These are phyloP conservation scores for Apteryx owenii DNA, from an alignment of 2,113 vertebrate species.

Conservation along the genomic window DNA sequence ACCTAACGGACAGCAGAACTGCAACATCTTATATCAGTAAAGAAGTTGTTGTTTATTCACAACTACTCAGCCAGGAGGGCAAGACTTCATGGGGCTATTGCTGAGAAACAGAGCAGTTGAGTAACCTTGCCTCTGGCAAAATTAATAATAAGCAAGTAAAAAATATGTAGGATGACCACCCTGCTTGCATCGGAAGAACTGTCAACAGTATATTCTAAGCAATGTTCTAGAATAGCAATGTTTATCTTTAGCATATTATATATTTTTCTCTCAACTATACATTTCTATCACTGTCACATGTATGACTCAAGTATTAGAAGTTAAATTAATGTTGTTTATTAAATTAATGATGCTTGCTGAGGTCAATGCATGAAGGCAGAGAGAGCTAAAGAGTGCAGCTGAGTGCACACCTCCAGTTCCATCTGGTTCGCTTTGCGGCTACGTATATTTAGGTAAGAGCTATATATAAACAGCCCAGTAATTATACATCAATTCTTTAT, in stretches of 20 bases:
- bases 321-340: constrained; percentile 11
- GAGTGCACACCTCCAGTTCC: neutral
- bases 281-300: neutral
- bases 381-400: neutral
- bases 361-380: constrained; percentile 4
- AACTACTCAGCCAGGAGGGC: neutral
- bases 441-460: constrained; percentile 21
- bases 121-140: neutral
- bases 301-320: neutral
- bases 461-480: constrained; percentile 43
- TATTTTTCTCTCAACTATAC: too few species aligned
- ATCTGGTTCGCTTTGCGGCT: neutral
- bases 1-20: neutral
- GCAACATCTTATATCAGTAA: neutral
- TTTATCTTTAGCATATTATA: neutral
- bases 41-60: neutral
- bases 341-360: constrained; percentile 11
- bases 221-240: neutral
- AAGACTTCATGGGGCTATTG: neutral
- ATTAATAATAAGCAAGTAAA: neutral
- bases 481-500: constrained; percentile 58
- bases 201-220: neutral
- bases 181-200: neutral
- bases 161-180: neutral
- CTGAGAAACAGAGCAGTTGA: neutral